These are phyloP conservation scores for Atta cephalotes DNA, from an alignment of 1,140 invertebrate species.

Conservation along the genomic window DNA sequence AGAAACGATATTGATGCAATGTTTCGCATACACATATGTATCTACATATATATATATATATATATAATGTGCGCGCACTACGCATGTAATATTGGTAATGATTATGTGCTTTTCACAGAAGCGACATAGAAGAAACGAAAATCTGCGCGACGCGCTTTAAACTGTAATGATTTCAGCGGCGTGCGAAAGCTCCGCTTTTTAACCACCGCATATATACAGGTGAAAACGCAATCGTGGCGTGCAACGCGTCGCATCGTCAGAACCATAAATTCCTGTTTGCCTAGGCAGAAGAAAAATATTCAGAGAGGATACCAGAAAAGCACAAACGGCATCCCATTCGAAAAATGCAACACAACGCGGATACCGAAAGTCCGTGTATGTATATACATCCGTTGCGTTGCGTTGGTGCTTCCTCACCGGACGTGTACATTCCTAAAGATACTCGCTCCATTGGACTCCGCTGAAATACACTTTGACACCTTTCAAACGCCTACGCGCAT, in stretches of 20 bases:
- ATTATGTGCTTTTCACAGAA: conserved; percentile 30
- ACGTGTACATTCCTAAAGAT: neutral
- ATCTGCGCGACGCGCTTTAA: conserved; percentile 38
- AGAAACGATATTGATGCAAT: neutral
- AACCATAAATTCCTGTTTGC: conserved; percentile 49
- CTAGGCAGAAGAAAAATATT: conserved; percentile 33
- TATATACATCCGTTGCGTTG: neutral
- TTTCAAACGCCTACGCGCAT: conserved; percentile 58
- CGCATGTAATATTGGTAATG: conserved; percentile 13
- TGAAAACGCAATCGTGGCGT: conserved; percentile 40
- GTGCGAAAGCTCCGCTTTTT: conserved; percentile 37
- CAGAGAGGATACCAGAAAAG: conserved; percentile 12
- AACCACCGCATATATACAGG: neutral
- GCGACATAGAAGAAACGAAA: conserved; percentile 30
- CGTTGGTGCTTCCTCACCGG: neutral
- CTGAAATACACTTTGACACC: conserved; percentile 44
- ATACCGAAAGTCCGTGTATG: conserved; percentile 57
- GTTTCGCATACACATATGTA: neutral
- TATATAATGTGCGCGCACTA: too few relatives aligned
- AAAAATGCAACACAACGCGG: conserved; percentile 15
- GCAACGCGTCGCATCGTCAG: conserved; percentile 34
- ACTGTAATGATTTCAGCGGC: conserved; percentile 36
- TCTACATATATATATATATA: too few relatives aligned
- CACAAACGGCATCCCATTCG: conserved; percentile 16
- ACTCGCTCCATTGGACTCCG: conserved; percentile 45